Percentiles rank a stretch among this genome's conserved stretches.
Evolutionary conservation across 2,113 vertebrate species (phyloP).

Genomic region (Syrrhaptes paradoxus): DNA sequence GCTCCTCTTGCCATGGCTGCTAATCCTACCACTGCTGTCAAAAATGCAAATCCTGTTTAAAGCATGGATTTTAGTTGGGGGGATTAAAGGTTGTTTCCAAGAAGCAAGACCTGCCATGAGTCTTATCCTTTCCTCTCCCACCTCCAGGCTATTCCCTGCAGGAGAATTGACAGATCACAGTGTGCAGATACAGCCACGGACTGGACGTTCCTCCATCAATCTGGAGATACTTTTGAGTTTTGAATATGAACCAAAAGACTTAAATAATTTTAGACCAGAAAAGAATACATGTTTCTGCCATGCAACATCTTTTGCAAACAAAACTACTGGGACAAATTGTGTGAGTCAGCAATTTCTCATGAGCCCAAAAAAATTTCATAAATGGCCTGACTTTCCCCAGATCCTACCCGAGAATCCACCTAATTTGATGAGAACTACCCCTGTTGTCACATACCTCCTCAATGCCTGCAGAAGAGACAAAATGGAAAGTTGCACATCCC

Average conservation of each 20-base stretch:
- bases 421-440: neutral
- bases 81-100: neutral
- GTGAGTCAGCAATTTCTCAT: neutral
- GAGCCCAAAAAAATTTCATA: neutral
- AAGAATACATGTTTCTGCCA: neutral
- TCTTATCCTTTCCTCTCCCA: neutral
- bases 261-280: neutral
- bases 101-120: neutral
- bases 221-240: neutral
- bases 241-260: neutral
- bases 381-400: neutral
- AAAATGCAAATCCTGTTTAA: neutral
- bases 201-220: neutral
- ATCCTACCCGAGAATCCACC: neutral
- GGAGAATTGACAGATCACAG: neutral
- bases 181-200: neutral
- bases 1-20: neutral
- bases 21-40: neutral
- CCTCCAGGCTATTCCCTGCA: neutral
- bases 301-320: neutral
- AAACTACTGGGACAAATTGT: neutral
- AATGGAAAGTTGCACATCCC: neutral
- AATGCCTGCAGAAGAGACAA: neutral
- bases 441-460: neutral
- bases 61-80: neutral